A percentile compares a stretch with the other conserved stretches of the same genome.
Evolutionary conservation across 2,113 vertebrate genomes (phyloP).

Genomic region (Regulus satrapa): DNA sequence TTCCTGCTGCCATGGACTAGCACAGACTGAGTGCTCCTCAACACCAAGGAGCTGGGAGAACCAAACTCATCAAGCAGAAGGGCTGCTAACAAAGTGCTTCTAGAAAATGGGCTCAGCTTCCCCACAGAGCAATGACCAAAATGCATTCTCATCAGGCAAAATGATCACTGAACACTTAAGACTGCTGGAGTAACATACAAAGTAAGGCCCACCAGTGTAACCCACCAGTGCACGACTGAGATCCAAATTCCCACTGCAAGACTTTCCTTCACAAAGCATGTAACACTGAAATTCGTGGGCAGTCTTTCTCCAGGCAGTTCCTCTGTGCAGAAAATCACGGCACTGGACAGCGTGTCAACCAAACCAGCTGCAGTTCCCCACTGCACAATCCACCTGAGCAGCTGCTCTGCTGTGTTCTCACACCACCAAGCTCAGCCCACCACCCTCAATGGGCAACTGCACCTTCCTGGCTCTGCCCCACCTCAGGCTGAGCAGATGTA

Average conservation of each 20-base stretch:
- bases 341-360: not conserved
- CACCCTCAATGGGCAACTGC: not conserved
- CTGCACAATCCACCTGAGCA: not conserved
- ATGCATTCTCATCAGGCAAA: not conserved
- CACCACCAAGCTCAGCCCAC: not conserved
- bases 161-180: not conserved
- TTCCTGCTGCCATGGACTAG: not conserved
- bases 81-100: not conserved
- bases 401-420: not conserved
- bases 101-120: not conserved
- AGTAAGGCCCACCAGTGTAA: not conserved
- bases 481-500: accelerated
- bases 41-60: not conserved
- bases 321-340: not conserved
- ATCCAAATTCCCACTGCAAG: not conserved
- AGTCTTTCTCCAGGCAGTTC: not conserved
- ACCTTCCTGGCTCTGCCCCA: not conserved
- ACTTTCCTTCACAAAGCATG: accelerated
- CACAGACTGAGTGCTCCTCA: not conserved
- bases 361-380: not conserved
- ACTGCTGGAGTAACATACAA: not conserved
- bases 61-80: not conserved
- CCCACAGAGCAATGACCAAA: not conserved
- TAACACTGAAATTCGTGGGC: not conserved
- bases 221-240: accelerated